These are phyloP conservation scores for Ammodramus savannarum DNA, from an alignment of 2,113 vertebrate genomes.

Conservation along the genomic window DNA sequence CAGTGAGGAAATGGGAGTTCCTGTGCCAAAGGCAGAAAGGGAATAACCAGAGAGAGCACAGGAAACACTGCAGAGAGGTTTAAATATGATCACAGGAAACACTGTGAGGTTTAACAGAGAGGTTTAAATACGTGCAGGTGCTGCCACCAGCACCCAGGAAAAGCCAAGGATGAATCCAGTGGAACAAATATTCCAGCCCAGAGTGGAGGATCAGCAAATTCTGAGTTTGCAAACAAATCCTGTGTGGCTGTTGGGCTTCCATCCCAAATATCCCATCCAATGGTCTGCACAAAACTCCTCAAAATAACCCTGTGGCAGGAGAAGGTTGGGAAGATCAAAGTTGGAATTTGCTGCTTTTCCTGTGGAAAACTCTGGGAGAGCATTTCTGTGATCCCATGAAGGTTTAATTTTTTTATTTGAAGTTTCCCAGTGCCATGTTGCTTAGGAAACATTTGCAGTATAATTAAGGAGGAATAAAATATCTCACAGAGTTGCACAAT, in stretches of 20 bases:
- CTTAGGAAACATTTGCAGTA: neutral
- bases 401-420: neutral
- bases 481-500: neutral
- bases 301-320: neutral
- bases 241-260: neutral
- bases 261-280: neutral
- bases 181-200: neutral
- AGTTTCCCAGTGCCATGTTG: neutral
- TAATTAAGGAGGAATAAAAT: neutral
- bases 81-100: neutral
- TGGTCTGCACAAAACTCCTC: neutral
- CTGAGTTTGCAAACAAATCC: neutral
- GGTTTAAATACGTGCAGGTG: rapidly evolving
- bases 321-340: rapidly evolving
- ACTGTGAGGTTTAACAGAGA: rapidly evolving
- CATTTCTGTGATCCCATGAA: neutral
- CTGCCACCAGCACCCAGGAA: neutral
- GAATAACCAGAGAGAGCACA: neutral
- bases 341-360: neutral
- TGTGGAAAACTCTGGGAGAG: neutral
- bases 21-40: neutral
- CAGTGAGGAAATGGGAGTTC: neutral
- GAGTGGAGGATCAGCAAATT: too few relatives aligned
- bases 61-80: rapidly evolving
- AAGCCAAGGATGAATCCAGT: neutral